Evolutionary conservation across 2,888 invertebrate genomes (phyloP).

Genomic region (Melieria omissa): DNA sequence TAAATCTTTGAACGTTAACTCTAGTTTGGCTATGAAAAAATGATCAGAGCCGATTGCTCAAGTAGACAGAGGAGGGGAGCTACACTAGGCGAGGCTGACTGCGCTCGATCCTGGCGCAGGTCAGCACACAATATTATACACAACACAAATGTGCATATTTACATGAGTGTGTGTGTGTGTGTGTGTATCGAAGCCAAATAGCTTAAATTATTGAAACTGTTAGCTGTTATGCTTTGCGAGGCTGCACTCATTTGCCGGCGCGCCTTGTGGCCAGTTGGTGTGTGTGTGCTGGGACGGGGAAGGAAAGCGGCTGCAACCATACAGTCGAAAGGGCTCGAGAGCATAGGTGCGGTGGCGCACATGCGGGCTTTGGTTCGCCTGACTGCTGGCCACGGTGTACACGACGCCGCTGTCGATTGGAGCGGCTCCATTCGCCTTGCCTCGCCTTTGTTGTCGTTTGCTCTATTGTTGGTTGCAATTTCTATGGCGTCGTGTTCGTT

Average conservation of each 20-base stretch:
- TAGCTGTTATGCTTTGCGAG: conserved; percentile 16
- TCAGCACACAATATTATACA: no score
- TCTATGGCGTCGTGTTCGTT: conserved; percentile 7
- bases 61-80: no score
- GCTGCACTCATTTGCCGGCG: neutral
- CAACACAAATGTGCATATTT: no score
- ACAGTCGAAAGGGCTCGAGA: neutral
- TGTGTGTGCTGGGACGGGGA: neutral
- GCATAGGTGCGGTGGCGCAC: conserved; percentile 20
- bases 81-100: no score
- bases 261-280: no score
- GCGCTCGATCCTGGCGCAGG: no score
- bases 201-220: conserved; percentile 30
- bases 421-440: neutral
- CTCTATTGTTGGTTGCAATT: neutral
- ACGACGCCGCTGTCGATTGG: neutral
- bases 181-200: conserved; percentile 1
- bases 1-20: no score
- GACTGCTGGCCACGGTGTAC: neutral
- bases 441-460: conserved; percentile 26
- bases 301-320: neutral
- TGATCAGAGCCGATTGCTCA: no score
- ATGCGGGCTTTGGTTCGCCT: neutral
- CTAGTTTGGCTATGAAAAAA: no score
- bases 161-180: neutral